Evolutionary conservation across 2,113 vertebrate species (phyloP).

Genomic region (Hippotragus niger): DNA sequence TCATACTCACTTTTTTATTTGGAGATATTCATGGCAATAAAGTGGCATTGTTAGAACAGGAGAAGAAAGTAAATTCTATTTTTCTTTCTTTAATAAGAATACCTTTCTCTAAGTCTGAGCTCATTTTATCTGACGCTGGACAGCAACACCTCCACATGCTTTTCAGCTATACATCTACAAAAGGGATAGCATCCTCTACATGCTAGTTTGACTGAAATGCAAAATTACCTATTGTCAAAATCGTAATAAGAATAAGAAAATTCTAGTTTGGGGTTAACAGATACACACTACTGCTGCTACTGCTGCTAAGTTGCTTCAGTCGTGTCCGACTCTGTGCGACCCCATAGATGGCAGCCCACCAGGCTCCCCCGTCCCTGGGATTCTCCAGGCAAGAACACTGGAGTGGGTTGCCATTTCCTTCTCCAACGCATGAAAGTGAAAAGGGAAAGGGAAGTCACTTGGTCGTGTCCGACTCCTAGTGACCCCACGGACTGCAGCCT

Average conservation of each 20-base stretch:
- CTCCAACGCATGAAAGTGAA: too few species aligned
- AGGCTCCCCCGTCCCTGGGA: too few species aligned
- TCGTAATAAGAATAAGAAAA: neutral
- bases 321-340: too few species aligned
- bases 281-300: neutral
- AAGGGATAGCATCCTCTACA: neutral
- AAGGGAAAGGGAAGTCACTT: too few species aligned
- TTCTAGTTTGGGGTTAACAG: neutral
- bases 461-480: too few species aligned
- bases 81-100: neutral
- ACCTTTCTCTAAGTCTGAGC: neutral
- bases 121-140: neutral
- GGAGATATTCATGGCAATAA: neutral
- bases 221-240: neutral
- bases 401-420: too few species aligned
- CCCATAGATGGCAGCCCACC: too few species aligned
- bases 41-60: neutral
- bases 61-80: neutral
- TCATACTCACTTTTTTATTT: neutral
- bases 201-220: neutral
- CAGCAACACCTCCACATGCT: neutral
- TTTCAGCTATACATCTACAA: neutral
- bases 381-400: too few species aligned
- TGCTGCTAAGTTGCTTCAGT: too few species aligned
- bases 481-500: too few species aligned